Percentiles rank a stretch among this genome's conserved stretches.
phyloP scores from a whole-genome alignment of 2,888 invertebrate genomes.

The Pinctada fucata region DNA sequence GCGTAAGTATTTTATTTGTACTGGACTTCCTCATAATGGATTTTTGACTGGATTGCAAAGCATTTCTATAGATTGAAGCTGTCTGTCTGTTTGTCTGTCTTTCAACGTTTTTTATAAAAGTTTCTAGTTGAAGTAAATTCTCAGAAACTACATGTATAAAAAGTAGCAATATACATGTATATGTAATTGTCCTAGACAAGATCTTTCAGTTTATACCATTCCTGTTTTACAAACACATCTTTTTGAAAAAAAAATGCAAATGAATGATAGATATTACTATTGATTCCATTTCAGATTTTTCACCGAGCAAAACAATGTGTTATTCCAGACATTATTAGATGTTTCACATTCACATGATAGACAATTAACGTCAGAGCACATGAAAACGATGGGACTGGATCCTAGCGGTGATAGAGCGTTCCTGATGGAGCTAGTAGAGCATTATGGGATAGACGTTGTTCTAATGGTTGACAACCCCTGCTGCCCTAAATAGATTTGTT shows the following conservation, averaged over 20 bases:
- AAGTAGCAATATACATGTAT: too few relatives aligned
- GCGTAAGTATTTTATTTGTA: slow-evolving; percentile 60
- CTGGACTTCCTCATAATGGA: too few relatives aligned
- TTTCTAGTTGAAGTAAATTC: too few relatives aligned
- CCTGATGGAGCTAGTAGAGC: slow-evolving; percentile 76
- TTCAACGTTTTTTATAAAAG: too few relatives aligned
- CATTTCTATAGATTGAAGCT: too few relatives aligned
- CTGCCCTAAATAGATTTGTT: slow-evolving; percentile 70
- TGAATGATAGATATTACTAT: neutral
- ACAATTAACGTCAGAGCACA: slow-evolving; percentile 75
- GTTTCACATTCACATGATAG: slow-evolving; percentile 75
- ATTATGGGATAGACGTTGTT: slow-evolving; percentile 77
- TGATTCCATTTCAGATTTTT: slow-evolving; percentile 72
- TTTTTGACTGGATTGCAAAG: too few relatives aligned
- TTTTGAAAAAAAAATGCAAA: too few relatives aligned
- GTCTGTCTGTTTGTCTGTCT: too few relatives aligned
- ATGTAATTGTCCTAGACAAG: too few relatives aligned
- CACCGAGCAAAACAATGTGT: slow-evolving; percentile 74
- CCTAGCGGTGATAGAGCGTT: slow-evolving; percentile 76
- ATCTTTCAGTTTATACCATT: too few relatives aligned
- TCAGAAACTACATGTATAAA: too few relatives aligned
- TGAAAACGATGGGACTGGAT: slow-evolving; percentile 76
- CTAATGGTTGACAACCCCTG: slow-evolving; percentile 77
- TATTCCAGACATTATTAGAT: slow-evolving; percentile 76
- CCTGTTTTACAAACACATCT: too few relatives aligned